Conservation (phyloP, 2,113 vertebrate species). For the Cheilinus undulatus region DNA sequence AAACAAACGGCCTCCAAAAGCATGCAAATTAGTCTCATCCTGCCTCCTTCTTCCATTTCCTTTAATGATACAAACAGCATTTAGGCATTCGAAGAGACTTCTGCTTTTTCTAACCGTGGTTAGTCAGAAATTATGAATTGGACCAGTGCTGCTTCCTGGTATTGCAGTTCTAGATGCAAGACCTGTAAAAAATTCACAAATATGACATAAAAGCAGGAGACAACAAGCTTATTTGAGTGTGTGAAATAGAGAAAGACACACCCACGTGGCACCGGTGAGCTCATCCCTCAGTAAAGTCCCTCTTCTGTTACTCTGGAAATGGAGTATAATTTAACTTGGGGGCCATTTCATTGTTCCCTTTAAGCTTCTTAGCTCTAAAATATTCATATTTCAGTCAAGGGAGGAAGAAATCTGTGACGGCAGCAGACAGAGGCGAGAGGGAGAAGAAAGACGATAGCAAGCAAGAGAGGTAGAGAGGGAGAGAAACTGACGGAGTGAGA, state of each 20-base stretch:
- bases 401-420: slow-evolving; percentile 76
- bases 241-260: slow-evolving; percentile 37
- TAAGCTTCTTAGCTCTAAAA: slow-evolving; percentile 87
- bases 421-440: slow-evolving; percentile 60
- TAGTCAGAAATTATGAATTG: slow-evolving; percentile 8
- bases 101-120: slow-evolving; percentile 2
- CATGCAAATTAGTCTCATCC: slow-evolving; percentile 42
- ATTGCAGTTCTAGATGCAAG: slow-evolving; percentile 5
- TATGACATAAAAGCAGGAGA: slow-evolving; percentile 44
- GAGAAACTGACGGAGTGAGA: slow-evolving; percentile 59
- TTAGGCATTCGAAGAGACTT: slow-evolving; percentile 8
- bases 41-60: slow-evolving; percentile 21
- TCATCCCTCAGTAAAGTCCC: slow-evolving; percentile 68
- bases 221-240: slow-evolving; percentile 45
- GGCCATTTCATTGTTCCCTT: slow-evolving; percentile 84
- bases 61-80: slow-evolving; percentile 43
- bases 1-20: slow-evolving; percentile 55
- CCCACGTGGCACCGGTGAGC: slow-evolving; percentile 43
- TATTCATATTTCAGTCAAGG: slow-evolving; percentile 83
- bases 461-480: slow-evolving; percentile 47
- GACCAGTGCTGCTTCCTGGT: background rate
- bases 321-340: slow-evolving; percentile 83
- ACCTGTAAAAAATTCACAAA: slow-evolving; percentile 44
- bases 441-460: slow-evolving; percentile 48
- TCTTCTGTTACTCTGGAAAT: slow-evolving; percentile 76